These are phyloP conservation scores for Spondyliosoma cantharus DNA, from an alignment of 2,797 vertebrate species.

Conservation along the genomic window DNA sequence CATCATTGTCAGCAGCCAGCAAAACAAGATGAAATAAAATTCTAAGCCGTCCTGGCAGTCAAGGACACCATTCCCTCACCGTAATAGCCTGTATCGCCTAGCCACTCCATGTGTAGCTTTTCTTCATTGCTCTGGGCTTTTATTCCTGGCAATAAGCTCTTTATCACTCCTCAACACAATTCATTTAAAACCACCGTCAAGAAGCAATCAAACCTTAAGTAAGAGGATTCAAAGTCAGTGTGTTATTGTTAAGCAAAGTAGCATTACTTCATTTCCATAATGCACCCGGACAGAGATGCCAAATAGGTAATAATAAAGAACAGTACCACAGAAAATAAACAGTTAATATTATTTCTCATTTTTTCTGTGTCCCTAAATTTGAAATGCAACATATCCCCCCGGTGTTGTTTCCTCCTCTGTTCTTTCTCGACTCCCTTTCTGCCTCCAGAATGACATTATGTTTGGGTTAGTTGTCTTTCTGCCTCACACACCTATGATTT, in stretches of 20 bases:
- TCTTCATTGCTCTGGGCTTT: slow-evolving; percentile 90
- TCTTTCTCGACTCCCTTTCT: slow-evolving; percentile 52
- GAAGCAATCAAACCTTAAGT: slow-evolving; percentile 92
- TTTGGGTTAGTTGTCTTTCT: slow-evolving; percentile 87
- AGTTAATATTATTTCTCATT: slow-evolving; percentile 71
- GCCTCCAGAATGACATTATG: slow-evolving; percentile 82
- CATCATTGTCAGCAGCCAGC: slow-evolving; percentile 86
- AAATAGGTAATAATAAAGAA: slow-evolving; percentile 82
- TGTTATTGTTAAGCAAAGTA: slow-evolving; percentile 90
- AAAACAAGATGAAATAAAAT: slow-evolving; percentile 92
- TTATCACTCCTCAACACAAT: slow-evolving; percentile 91
- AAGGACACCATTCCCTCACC: slow-evolving; percentile 89
- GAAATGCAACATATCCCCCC: slow-evolving; percentile 56
- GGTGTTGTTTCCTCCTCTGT: slow-evolving; percentile 54
- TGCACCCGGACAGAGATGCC: slow-evolving; percentile 81
- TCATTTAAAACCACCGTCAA: slow-evolving; percentile 91
- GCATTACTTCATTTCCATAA: slow-evolving; percentile 88
- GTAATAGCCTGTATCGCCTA: slow-evolving; percentile 90
- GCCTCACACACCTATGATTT: slow-evolving; percentile 88
- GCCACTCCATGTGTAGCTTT: slow-evolving; percentile 89
- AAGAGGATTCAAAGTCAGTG: slow-evolving; percentile 91
- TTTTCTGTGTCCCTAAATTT: slow-evolving; percentile 52
- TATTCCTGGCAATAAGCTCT: slow-evolving; percentile 91
- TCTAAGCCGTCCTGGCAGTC: slow-evolving; percentile 89
- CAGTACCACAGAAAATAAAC: slow-evolving; percentile 78